Percentiles rank a stretch among this genome's conserved stretches.
phyloP scores from a whole-genome alignment of 2,797 vertebrate genomes.

The Paramormyrops hopkinsi region DNA sequence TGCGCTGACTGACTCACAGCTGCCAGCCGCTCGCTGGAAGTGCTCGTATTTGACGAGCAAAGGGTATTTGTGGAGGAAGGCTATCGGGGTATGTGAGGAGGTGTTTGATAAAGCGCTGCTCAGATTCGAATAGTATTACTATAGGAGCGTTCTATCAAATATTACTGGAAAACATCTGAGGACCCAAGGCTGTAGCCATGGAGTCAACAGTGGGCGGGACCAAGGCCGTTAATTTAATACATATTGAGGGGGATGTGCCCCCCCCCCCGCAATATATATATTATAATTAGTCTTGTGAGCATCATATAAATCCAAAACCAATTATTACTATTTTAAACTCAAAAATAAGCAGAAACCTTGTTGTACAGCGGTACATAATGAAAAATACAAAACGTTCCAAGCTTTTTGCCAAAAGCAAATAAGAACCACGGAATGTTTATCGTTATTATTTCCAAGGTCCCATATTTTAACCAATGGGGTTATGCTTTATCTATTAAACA shows the following conservation, averaged over 20 bases:
- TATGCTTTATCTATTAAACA: background rate
- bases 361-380: background rate
- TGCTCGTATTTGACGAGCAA: background rate
- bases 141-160: background rate
- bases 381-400: background rate
- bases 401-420: background rate
- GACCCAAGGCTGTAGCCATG: background rate
- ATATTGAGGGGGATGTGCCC: background rate
- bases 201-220: background rate
- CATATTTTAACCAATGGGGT: background rate
- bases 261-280: background rate
- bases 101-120: background rate
- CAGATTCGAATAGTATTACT: background rate
- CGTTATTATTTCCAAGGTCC: background rate
- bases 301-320: background rate
- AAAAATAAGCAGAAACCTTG: background rate
- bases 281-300: background rate
- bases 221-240: background rate
- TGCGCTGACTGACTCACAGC: background rate
- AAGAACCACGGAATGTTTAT: background rate
- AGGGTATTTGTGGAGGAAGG: background rate
- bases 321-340: background rate
- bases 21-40: background rate
- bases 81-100: background rate
- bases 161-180: background rate